Evolutionary conservation across 2,888 invertebrate genomes (phyloP), one percentile per base, ranked within the genome.

Genomic region (Mythimna impura): DNA sequence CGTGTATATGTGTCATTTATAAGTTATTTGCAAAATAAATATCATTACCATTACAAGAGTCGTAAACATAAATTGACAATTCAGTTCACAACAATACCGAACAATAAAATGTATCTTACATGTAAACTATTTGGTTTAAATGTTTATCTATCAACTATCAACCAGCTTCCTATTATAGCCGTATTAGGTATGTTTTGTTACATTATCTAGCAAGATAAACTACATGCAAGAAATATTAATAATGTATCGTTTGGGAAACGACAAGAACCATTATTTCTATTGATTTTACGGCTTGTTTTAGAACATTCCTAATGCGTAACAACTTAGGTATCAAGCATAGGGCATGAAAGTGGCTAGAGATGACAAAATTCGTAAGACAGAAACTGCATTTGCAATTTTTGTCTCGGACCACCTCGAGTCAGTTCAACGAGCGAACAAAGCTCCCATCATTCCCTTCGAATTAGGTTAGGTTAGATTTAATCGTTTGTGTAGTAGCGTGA

Each of bases 171-270:
- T 66, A 83, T 81, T 67, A 67, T 62, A 64, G 8, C 75, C 77
- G 52, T 78, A 80, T 84, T 73, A 71, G 70, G 71, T 73, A 68
- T 40, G 66, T 72, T 76, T 76, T 72, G 82, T 80, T 76, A 80
- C 71, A 74, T 71, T 86, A 81, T 82, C 83, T 71, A 65, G 36
- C 62, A 62, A 77, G 87, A 86, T 78, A 74, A 67, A 83, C 73
- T 73, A 70, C 77, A 80, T 83, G 78, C 74, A 79, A 76, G 83
- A 70, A 76, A 77, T 83, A 86, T 83, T 81, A 80, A 86, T 83
- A 86, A 86, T 78, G 72, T 74, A 80, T 81, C 83, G 77, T 86
- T 85, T 70, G 66, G 34, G 66, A 78, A 71, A 34, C 7, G 80
- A 79, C 86, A 81, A 52, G 36, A 63, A 55, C 78, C 62, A 86